phyloP scores from a whole-genome alignment of 37 sponge, comb jelly and placozoan genomes.

The Oopsacas minuta region DNA sequence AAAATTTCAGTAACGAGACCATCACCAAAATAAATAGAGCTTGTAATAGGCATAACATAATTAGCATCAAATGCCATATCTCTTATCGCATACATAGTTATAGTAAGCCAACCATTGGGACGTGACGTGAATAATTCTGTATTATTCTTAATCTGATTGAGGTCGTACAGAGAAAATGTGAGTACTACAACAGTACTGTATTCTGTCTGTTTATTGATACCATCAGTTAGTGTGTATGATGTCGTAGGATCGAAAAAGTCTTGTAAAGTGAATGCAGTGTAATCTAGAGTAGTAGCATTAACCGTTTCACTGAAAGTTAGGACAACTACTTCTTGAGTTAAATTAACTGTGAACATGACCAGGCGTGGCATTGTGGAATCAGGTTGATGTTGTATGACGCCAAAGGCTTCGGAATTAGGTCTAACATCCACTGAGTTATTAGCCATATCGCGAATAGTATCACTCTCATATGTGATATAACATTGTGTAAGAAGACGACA shows the following conservation, averaged over 20 bases:
- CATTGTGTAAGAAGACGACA: constrained; percentile 51
- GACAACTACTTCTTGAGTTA: constrained; percentile 46
- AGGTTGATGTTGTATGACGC: constrained; percentile 27
- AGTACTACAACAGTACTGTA: constrained; percentile 58
- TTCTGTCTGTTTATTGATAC: constrained; percentile 18
- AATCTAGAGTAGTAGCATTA: constrained; percentile 57
- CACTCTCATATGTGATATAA: constrained; percentile 35
- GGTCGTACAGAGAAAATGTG: constrained; percentile 47
- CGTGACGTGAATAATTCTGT: constrained; percentile 53
- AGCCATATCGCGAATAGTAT: constrained; percentile 54
- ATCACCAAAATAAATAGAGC: constrained; percentile 35
- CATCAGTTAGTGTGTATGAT: constrained; percentile 58
- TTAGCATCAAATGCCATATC: constrained; percentile 75
- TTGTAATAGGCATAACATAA: constrained; percentile 30
- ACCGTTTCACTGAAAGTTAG: constrained; percentile 79
- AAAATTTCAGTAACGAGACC: constrained; percentile 42
- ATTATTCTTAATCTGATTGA: constrained; percentile 73
- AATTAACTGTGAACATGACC: constrained; percentile 45
- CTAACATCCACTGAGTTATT: constrained; percentile 38
- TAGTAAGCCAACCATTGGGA: constrained; percentile 59
- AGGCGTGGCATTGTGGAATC: constrained; percentile 56
- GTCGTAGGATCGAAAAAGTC: constrained; percentile 69
- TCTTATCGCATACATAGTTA: constrained; percentile 56
- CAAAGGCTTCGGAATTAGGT: constrained; percentile 26
- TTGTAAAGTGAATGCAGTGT: constrained; percentile 71